A percentile compares a stretch with the other conserved stretches of the same genome.
Evolutionary conservation across 2,797 vertebrate species (phyloP).

Genomic region (Distichodus sexfasciatus): DNA sequence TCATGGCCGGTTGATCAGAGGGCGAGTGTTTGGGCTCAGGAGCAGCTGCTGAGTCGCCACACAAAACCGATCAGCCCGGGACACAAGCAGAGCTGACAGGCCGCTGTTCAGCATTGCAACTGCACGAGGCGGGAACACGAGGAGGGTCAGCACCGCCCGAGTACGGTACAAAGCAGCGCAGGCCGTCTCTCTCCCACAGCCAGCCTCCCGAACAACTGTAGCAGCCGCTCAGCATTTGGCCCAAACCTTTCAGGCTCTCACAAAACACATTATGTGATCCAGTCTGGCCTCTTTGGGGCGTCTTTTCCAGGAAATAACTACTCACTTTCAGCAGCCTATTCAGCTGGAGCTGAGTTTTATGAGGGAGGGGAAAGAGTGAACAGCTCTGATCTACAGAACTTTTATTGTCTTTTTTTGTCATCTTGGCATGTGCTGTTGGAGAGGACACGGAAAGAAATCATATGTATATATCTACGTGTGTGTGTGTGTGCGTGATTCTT

Average conservation of each 20-base stretch:
- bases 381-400: background rate
- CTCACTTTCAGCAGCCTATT: background rate
- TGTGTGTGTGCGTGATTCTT: too few relatives aligned
- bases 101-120: background rate
- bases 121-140: background rate
- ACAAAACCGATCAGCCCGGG: background rate
- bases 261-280: background rate
- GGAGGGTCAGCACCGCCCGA: background rate
- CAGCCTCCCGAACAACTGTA: background rate
- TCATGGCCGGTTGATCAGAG: background rate
- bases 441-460: background rate
- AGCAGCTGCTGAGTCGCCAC: background rate
- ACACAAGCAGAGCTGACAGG: background rate
- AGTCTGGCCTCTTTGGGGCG: background rate
- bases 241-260: background rate
- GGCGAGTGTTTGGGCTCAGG: background rate
- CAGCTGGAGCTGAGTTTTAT: background rate
- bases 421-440: background rate
- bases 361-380: background rate
- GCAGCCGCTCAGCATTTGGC: background rate
- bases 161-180: background rate
- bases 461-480: too few relatives aligned
- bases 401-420: background rate
- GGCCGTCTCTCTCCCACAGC: background rate
- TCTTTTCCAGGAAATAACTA: background rate